Conservation (phyloP, 2,888 invertebrate genomes). For the Stenichneumon culpator region DNA sequence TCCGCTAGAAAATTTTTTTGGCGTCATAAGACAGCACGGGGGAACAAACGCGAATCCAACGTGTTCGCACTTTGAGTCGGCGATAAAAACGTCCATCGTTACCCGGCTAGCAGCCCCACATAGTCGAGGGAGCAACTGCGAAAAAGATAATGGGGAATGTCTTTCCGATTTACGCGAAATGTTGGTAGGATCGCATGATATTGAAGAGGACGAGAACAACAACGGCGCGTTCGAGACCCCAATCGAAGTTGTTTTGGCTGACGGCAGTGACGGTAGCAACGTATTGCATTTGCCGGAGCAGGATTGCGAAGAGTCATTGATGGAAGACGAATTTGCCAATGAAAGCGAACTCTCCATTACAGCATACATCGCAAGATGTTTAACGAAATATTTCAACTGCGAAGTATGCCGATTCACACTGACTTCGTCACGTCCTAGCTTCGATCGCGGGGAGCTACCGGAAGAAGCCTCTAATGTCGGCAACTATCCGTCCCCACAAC, state of each 20-base stretch:
- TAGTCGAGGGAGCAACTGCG: neutral
- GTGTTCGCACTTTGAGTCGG: constrained; percentile 1
- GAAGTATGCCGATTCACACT: neutral
- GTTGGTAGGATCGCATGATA: neutral
- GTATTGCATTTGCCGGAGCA: neutral
- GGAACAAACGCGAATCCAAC: neutral
- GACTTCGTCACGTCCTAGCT: neutral
- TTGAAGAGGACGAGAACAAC: neutral
- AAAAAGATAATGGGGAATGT: neutral
- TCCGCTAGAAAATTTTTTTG: constrained; percentile 2
- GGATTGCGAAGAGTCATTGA: neutral
- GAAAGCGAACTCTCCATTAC: neutral
- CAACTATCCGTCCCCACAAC: too few relatives aligned
- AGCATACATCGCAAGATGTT: neutral
- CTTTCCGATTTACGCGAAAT: constrained; percentile 7
- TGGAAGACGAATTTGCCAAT: neutral
- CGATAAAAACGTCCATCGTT: neutral
- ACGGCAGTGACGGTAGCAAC: neutral
- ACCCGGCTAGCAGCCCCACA: constrained; percentile 1
- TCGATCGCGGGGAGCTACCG: neutral
- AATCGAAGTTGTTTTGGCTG: neutral
- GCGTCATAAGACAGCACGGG: neutral
- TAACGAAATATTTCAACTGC: neutral
- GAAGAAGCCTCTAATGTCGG: neutral
- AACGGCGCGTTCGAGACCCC: neutral